These are phyloP conservation scores for Linnaemya vulpina DNA, from an alignment of 2,888 invertebrate species.

Conservation along the genomic window DNA sequence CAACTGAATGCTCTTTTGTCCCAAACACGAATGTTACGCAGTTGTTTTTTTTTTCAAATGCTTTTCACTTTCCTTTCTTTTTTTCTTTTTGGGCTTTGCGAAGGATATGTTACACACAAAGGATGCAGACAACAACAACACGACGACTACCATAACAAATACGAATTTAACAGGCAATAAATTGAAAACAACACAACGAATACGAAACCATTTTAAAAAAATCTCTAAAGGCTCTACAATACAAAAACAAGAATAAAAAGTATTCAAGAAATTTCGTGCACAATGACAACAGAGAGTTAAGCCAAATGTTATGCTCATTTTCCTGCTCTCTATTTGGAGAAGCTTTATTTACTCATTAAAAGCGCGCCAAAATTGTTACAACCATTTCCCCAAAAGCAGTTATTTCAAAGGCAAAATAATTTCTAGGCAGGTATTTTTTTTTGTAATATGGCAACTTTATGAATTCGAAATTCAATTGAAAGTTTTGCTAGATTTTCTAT, in stretches of 20 bases:
- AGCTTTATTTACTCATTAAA: constrained; percentile 48
- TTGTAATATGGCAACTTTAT: constrained; percentile 26
- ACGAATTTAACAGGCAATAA: constrained; percentile 62
- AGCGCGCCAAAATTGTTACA: constrained; percentile 56
- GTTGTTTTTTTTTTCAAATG: constrained; percentile 49
- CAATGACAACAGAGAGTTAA: constrained; percentile 34
- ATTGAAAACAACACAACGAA: constrained; percentile 53
- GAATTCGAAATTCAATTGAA: constrained; percentile 36
- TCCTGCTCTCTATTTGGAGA: background rate
- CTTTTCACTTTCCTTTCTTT: constrained; percentile 21
- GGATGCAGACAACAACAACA: constrained; percentile 63
- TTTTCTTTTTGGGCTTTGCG: constrained; percentile 21
- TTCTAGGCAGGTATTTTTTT: background rate
- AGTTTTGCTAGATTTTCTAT: background rate
- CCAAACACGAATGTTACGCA: constrained; percentile 67
- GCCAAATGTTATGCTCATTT: constrained; percentile 2
- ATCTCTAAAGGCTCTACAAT: constrained; percentile 24
- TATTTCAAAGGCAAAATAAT: constrained; percentile 1
- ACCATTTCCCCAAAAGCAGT: background rate
- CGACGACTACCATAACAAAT: constrained; percentile 58
- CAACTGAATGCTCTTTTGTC: constrained; percentile 74
- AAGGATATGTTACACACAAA: constrained; percentile 61
- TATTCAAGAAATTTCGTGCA: constrained; percentile 16
- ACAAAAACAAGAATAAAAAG: constrained; percentile 26
- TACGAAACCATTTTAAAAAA: constrained; percentile 24